A percentile compares a stretch with the other conserved stretches of the same genome.
Conservation (phyloP, 30 jellyfish, hydroid and myxozoan genomes). For the Cassiopea andromeda region DNA sequence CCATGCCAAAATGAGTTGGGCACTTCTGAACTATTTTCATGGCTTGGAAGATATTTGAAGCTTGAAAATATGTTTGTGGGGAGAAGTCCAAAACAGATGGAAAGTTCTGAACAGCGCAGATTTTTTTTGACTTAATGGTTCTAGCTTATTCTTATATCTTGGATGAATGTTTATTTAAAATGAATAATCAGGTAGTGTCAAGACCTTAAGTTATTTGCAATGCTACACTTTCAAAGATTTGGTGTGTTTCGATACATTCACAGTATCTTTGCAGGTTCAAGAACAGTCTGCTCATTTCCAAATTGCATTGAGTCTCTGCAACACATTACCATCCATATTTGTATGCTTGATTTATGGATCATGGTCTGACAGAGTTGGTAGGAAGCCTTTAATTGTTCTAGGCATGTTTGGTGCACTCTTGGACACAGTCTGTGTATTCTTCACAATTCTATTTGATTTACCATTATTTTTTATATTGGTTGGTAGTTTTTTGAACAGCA, state of each 20-base stretch:
- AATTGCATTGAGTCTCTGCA: slow-evolving; percentile 53
- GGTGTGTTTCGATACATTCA: too few relatives aligned
- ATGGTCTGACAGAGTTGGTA: slow-evolving; percentile 87
- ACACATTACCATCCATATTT: slow-evolving; percentile 64
- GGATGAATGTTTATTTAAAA: too few relatives aligned
- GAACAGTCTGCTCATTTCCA: slow-evolving; percentile 52
- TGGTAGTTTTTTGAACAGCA: slow-evolving; percentile 72
- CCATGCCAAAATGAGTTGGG: too few relatives aligned
- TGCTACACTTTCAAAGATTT: not conserved
- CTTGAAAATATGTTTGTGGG: too few relatives aligned
- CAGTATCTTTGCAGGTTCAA: slow-evolving; percentile 65
- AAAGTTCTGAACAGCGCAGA: too few relatives aligned
- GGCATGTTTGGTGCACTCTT: slow-evolving; percentile 43
- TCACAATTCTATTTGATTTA: slow-evolving; percentile 59
- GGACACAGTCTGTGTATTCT: slow-evolving; percentile 35
- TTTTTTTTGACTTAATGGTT: too few relatives aligned
- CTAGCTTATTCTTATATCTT: too few relatives aligned
- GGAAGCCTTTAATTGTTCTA: slow-evolving; percentile 69
- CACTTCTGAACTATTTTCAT: too few relatives aligned
- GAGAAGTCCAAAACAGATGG: too few relatives aligned
- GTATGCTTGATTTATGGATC: slow-evolving; percentile 72
- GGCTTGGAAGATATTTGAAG: too few relatives aligned
- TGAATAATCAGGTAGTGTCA: too few relatives aligned
- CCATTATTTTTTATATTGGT: slow-evolving; percentile 64
- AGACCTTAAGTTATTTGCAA: too few relatives aligned